Evolutionary conservation across 2,113 vertebrate species (phyloP).

Genomic region (Empidonax alnorum): DNA sequence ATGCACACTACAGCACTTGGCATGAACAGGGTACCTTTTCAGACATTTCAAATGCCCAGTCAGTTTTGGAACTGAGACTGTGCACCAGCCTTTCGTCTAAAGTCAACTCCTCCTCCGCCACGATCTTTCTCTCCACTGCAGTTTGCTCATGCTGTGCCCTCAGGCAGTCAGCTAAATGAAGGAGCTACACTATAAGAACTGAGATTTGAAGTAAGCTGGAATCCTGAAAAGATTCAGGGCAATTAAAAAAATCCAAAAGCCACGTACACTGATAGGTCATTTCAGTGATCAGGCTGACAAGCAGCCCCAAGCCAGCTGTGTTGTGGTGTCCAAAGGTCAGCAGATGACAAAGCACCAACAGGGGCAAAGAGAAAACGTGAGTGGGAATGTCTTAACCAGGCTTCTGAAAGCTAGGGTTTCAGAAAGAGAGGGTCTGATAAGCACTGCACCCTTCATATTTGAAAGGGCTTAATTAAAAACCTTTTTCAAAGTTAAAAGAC

Average conservation of each 20-base stretch:
- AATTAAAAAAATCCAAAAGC: not conserved
- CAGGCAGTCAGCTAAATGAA: not conserved
- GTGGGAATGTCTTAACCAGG: not conserved
- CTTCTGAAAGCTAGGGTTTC: not conserved
- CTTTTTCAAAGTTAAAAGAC: not conserved
- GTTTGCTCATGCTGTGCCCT: not conserved
- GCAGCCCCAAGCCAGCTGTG: not conserved
- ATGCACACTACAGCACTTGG: fast-evolving
- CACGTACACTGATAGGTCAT: not conserved
- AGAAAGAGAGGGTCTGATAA: not conserved
- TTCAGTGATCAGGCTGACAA: not conserved
- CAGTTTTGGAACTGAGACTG: not conserved
- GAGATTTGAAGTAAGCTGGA: not conserved
- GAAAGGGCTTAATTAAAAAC: not conserved
- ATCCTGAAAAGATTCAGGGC: not conserved
- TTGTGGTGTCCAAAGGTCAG: not conserved
- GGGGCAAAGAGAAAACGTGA: not conserved
- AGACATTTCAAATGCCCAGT: not conserved
- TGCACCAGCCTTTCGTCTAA: fast-evolving
- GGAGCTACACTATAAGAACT: not conserved
- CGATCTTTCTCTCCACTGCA: not conserved
- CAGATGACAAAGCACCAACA: not conserved
- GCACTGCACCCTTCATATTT: not conserved
- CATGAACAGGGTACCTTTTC: not conserved
- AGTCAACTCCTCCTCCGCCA: not conserved